Evolutionary conservation across 1,140 invertebrate species (phyloP).

Genomic region (Penaeus vannamei): DNA sequence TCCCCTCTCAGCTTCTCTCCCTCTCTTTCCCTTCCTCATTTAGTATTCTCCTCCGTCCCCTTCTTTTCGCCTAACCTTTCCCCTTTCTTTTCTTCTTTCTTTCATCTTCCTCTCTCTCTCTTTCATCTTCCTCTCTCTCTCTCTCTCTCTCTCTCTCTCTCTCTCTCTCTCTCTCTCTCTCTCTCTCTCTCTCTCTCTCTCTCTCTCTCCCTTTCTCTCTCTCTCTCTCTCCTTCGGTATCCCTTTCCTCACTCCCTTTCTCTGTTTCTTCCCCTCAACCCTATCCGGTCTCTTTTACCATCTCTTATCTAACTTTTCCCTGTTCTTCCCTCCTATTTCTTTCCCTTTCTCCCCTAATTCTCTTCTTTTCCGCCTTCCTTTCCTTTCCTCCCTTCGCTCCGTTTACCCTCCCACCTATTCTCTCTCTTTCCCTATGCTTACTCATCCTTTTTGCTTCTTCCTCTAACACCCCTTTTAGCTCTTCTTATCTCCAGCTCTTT

Average conservation of each 20-base stretch:
- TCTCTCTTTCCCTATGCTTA: background rate
- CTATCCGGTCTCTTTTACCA: background rate
- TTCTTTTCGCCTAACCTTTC: no score
- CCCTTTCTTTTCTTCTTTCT: no score
- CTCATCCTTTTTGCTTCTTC: background rate
- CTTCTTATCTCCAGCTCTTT: no score
- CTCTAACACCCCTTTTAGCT: background rate
- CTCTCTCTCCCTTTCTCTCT: no score
- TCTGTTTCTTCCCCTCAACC: background rate
- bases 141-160: background rate
- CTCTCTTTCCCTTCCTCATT: background rate
- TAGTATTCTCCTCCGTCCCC: no score
- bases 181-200: background rate
- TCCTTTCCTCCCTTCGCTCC: background rate
- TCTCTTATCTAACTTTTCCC: constrained; percentile 26
- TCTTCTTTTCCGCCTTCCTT: background rate
- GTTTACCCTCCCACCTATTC: background rate
- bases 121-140: no score
- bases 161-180: no score
- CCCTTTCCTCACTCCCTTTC: background rate
- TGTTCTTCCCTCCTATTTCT: background rate
- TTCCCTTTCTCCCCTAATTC: background rate
- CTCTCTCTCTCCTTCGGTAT: background rate
- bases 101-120: background rate
- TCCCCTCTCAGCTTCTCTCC: background rate